Conservation (phyloP, 2,888 invertebrate species). For the Petrolisthes manimaculis region DNA sequence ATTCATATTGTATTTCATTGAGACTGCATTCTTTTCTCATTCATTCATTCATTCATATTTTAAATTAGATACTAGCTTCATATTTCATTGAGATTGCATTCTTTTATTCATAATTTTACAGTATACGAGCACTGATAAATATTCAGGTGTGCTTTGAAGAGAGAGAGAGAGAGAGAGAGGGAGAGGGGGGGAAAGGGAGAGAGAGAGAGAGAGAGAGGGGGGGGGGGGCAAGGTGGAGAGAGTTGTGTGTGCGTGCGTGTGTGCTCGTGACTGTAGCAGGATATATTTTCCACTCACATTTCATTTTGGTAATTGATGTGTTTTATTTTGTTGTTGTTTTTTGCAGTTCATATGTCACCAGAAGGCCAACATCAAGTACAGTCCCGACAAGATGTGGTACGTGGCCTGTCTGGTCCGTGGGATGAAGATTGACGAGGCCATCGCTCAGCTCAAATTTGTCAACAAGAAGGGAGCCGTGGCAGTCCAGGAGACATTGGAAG, state of each 20-base stretch:
- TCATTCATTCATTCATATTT: too few relatives aligned
- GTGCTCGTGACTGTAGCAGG: neutral
- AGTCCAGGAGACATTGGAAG: slow-evolving; percentile 83
- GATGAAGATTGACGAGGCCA: slow-evolving; percentile 92
- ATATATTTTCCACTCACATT: neutral
- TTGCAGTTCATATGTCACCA: slow-evolving; percentile 80
- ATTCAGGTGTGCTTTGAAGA: too few relatives aligned
- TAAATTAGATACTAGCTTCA: too few relatives aligned
- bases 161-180: neutral
- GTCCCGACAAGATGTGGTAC: slow-evolving; percentile 94
- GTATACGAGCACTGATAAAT: too few relatives aligned
- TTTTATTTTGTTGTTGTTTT: too few relatives aligned
- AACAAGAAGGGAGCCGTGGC: slow-evolving; percentile 78
- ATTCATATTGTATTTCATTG: too few relatives aligned
- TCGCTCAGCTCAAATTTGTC: slow-evolving; percentile 89
- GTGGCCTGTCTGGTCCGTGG: slow-evolving; percentile 88
- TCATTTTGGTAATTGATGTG: neutral
- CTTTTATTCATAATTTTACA: too few relatives aligned
- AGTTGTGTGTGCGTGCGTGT: neutral
- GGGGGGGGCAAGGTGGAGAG: neutral
- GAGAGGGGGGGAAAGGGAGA: neutral
- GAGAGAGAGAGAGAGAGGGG: neutral
- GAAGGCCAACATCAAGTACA: slow-evolving; percentile 87
- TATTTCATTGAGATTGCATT: too few relatives aligned
- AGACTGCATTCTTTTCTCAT: too few relatives aligned